These are phyloP conservation scores for Ammodytes marinus DNA, from an alignment of 2,113 vertebrate species.

Conservation along the genomic window DNA sequence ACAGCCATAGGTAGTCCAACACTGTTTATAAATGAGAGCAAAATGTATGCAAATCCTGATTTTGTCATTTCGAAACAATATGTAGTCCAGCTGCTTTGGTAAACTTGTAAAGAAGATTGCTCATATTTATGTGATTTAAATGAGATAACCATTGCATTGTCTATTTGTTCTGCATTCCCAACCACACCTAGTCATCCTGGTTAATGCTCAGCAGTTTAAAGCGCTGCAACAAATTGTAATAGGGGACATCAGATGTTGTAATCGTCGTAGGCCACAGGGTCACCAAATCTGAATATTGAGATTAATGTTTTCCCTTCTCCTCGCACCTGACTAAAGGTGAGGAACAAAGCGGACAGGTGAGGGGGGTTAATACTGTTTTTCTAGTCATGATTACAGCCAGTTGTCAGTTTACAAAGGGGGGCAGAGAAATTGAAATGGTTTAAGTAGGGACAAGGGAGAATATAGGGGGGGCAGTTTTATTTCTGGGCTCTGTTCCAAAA, in stretches of 20 bases:
- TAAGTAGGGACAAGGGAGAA: slow-evolving; percentile 25
- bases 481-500: slow-evolving; percentile 67
- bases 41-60: slow-evolving; percentile 12
- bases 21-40: slow-evolving; percentile 35
- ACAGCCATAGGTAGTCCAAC: neutral
- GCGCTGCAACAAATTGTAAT: slow-evolving; percentile 15
- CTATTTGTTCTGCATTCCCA: slow-evolving; percentile 3
- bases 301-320: slow-evolving; percentile 35
- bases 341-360: slow-evolving; percentile 21
- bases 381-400: slow-evolving; percentile 40
- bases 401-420: slow-evolving; percentile 29
- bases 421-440: slow-evolving; percentile 1
- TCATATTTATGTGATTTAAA: neutral
- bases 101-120: neutral
- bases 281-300: slow-evolving; percentile 49
- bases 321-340: slow-evolving; percentile 29
- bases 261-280: slow-evolving; percentile 31
- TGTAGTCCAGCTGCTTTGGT: neutral
- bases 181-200: neutral
- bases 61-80: neutral
- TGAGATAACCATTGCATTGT: neutral
- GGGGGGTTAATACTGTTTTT: slow-evolving; percentile 42
- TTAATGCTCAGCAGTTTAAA: neutral
- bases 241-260: slow-evolving; percentile 51
- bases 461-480: slow-evolving; percentile 44